Evolutionary conservation across 2,797 vertebrate species (phyloP), one percentile per base, ranked within the genome.

Genomic region (Rhynchonycteris naso): DNA sequence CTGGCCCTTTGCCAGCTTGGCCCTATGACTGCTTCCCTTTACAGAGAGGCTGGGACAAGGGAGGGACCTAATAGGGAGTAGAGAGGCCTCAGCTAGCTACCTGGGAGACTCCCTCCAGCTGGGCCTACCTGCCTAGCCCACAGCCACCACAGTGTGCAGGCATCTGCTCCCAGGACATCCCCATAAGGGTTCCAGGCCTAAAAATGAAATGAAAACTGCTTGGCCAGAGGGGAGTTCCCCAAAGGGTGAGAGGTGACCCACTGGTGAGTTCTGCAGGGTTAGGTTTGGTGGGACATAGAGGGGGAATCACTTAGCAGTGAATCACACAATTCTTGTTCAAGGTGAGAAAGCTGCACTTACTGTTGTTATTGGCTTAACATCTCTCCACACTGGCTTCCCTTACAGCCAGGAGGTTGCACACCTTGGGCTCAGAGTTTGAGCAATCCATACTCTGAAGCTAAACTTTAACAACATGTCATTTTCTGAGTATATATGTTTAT

Each of bases 1-100:
- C 59, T 90, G 80, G 85, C 71, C 56, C 18, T 16, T n/a, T 85
- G 92, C 69, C 75, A 66, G 15, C 30, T 54, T 90, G 80, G 85
- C 71, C 56, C 18, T 16, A 19, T 50, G 71, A 69, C 88, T 15
- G 26, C 91, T 90, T 61, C 26, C 28, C 35, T 71, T 52, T 2
- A 10, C 38, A 2, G 71, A 76, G 65, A 71, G 66, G 22, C 38
- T 30, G 54, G 28, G 38, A 71, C 85, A 72, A 78, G 74, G 71
- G 61, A 54, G n/a, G 35, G 8, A 28, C 52, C 90, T 79, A 56
- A 78, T 47, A 47, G 52, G 58, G 61, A 56, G 7, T 9, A 38
- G 35, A 66, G 84, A 68, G 35, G 30, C 15, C 71, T 54, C 71
- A 24, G 72, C 15, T 52, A 63, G 38, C 33, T 71, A 79, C 26